phyloP scores from a whole-genome alignment of 2,113 vertebrate species.

The human (Homo sapiens) region GRCh38 chr18:79537501-79538000 shows the following conservation, averaged over 20 bases:
- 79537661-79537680: too few species aligned
- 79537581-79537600: accelerated
- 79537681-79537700: neutral
- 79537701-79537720: neutral
- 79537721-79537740: neutral
- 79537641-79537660: neutral
- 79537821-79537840: neutral
- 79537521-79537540: neutral
- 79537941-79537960: accelerated
- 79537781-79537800: neutral
- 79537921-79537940: accelerated
- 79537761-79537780: neutral
- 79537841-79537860: neutral
- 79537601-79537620: neutral
- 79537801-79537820: accelerated
- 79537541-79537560: neutral
- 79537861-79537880: neutral
- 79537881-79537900: neutral
- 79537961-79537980: too few species aligned
- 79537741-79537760: neutral
- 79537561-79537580: neutral
- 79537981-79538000: neutral
- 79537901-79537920: accelerated
- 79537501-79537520: neutral
- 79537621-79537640: accelerated